Base-by-base conservation (phyloP, 2,888 invertebrate genomes). In the Cinara cedri region DNA sequence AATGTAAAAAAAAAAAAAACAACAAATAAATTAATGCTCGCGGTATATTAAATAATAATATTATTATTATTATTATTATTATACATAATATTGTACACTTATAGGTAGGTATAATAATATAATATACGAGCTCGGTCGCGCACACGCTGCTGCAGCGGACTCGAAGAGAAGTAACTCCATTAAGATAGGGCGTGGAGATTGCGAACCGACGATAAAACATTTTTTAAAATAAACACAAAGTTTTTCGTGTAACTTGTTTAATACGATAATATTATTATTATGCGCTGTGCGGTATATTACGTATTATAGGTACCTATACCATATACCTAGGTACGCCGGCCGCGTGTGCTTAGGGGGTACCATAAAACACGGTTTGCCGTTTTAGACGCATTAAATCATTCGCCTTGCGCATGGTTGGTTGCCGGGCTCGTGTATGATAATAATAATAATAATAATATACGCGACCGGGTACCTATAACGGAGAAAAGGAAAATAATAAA, bases 171-270 rank as follows among this genome's bases (percentile, higher is more conserved):
- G 51, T 75, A 65, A 65, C 65, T 75, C 65, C 65, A 75, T 75
- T 65, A 75, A 75, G 65, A 75, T 55, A 54, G 65, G 44, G 65
- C 65, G 75, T 66, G 65, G 75, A 75, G 75, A 75, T 75, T 75
- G 75, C 75, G 24, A 75, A 75, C 75, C 42, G 54, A 24, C 65
- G 75, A 75, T 75, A 75, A 75, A 75, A 75, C 75, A 65, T 65
- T 75, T 65, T 65, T 14, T 1, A 55, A 63, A 55, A 75, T 51
- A 74, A 74, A 74, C 63, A 63, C 75, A 26, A 55, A 44, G 75
- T 75, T 75, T 75, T 75, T 74, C 44, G 74, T 74, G 62, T 71
- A 71, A 16, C 71, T 19, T 42, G 21, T 14, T n/a, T n/a, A n/a
- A 34, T 34, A 34, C 6, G 3, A 34, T 34, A 34, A 34, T 34